A percentile compares a stretch with the other conserved stretches of the same genome.
These are phyloP conservation scores for Hafferia zeledoni DNA, from an alignment of 2,797 vertebrate species.

Conservation along the genomic window DNA sequence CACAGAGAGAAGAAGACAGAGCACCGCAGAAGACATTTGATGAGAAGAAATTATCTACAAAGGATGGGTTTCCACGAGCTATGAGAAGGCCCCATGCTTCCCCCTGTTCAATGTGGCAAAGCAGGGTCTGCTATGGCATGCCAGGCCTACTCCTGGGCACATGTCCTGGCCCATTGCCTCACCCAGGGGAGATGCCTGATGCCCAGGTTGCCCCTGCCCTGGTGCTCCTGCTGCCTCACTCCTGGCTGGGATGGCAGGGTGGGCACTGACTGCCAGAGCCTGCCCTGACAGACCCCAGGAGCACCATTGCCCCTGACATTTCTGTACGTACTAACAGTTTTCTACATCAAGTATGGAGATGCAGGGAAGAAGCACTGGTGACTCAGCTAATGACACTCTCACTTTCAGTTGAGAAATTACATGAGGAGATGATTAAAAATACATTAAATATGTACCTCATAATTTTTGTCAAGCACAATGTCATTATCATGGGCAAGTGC, in stretches of 20 bases:
- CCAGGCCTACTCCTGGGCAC: fast-evolving
- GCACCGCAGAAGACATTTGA: fast-evolving
- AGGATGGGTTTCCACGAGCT: not conserved
- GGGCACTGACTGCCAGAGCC: not conserved
- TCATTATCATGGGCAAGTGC: slow-evolving; percentile 31
- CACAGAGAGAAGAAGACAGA: not conserved
- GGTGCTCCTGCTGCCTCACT: not conserved
- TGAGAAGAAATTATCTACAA: not conserved
- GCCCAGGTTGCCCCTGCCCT: not conserved
- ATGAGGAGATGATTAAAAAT: not conserved
- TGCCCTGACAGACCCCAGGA: not conserved
- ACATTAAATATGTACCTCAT: slow-evolving; percentile 25
- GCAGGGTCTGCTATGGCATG: fast-evolving
- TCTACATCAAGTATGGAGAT: not conserved
- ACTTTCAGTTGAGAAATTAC: slow-evolving; percentile 34
- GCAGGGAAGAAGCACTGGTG: not conserved
- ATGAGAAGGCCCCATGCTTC: fast-evolving
- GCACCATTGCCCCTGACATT: not conserved
- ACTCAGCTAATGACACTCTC: slow-evolving; percentile 31
- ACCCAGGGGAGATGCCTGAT: not conserved
- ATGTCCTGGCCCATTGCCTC: fast-evolving
- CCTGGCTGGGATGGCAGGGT: fast-evolving
- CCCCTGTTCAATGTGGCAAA: not conserved
- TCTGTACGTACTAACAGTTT: not conserved
- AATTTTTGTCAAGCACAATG: slow-evolving; percentile 35